phyloP scores from a whole-genome alignment of 1,140 invertebrate species.

The Drosophila oshimai region DNA sequence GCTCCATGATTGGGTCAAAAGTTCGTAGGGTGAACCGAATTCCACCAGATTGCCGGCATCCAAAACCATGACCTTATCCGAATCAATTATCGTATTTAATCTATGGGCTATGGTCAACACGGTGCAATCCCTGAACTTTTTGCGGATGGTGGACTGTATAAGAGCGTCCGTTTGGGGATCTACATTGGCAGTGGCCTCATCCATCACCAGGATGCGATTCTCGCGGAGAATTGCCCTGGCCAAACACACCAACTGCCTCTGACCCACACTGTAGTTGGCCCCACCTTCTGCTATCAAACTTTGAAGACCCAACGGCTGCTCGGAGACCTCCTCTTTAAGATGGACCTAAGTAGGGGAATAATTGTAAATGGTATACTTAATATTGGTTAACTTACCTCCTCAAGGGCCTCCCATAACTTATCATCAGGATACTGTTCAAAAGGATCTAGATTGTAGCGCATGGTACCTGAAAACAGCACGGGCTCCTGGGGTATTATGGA shows the following conservation, averaged over 20 bases:
- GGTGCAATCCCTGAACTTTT: slow-evolving; percentile 62
- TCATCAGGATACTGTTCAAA: slow-evolving; percentile 89
- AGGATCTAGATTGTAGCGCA: slow-evolving; percentile 90
- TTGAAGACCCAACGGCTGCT: slow-evolving; percentile 82
- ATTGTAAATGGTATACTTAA: not conserved
- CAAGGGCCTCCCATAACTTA: slow-evolving; percentile 91
- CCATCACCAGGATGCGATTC: slow-evolving; percentile 87
- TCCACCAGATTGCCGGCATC: slow-evolving; percentile 61
- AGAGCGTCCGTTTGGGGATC: slow-evolving; percentile 87
- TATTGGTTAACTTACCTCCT: slow-evolving; percentile 85
- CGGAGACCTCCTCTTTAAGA: slow-evolving; percentile 83
- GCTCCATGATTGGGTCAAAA: slow-evolving; percentile 82
- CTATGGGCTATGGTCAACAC: slow-evolving; percentile 67
- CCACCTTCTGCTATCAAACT: slow-evolving; percentile 85
- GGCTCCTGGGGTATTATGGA: slow-evolving; percentile 89
- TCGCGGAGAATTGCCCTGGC: slow-evolving; percentile 88
- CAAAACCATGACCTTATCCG: slow-evolving; percentile 60
- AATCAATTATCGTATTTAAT: slow-evolving; percentile 64
- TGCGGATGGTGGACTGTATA: slow-evolving; percentile 86
- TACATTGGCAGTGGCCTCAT: slow-evolving; percentile 86
- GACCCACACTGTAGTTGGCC: slow-evolving; percentile 88
- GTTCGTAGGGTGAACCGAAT: slow-evolving; percentile 84
- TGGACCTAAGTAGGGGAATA: slow-evolving; percentile 65
- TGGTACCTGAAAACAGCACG: slow-evolving; percentile 86
- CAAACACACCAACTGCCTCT: slow-evolving; percentile 88